Evolutionary conservation across 53 echinoderm and acorn worm genomes (phyloP).

Genomic region (Zoroaster sp.): DNA sequence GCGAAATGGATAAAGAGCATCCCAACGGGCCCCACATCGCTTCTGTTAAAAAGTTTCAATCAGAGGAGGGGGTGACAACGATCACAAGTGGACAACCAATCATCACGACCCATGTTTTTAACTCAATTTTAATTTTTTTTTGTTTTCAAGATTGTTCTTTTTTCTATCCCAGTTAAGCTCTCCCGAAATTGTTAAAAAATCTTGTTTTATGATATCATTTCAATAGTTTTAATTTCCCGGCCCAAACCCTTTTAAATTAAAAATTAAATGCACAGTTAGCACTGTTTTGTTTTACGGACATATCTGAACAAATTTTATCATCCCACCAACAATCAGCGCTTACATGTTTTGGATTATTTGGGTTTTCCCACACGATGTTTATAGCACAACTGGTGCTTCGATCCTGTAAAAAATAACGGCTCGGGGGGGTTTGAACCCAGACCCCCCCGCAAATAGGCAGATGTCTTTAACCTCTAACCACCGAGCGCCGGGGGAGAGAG

Average conservation of each 20-base stretch:
- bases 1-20: slow-evolving; percentile 2
- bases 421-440: neutral
- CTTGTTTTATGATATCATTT: neutral
- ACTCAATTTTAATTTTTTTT: slow-evolving; percentile 11
- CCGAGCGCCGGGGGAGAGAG: no score
- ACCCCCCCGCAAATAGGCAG: neutral
- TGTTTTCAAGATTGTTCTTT: neutral
- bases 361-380: neutral
- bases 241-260: neutral
- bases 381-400: no score
- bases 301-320: neutral
- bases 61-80: slow-evolving; percentile 13
- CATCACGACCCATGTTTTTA: slow-evolving; percentile 7
- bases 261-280: neutral
- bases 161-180: neutral
- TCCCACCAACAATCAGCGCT: neutral
- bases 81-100: slow-evolving; percentile 13
- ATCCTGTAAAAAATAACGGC: no score
- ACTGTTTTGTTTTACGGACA: neutral
- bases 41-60: neutral
- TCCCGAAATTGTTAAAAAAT: neutral
- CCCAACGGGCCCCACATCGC: slow-evolving; percentile 1
- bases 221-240: neutral
- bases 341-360: neutral
- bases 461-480: no score